These are phyloP conservation scores for Bergia puertoricense DNA, from an alignment of 92 coral and sea anemone species.

Conservation along the genomic window DNA sequence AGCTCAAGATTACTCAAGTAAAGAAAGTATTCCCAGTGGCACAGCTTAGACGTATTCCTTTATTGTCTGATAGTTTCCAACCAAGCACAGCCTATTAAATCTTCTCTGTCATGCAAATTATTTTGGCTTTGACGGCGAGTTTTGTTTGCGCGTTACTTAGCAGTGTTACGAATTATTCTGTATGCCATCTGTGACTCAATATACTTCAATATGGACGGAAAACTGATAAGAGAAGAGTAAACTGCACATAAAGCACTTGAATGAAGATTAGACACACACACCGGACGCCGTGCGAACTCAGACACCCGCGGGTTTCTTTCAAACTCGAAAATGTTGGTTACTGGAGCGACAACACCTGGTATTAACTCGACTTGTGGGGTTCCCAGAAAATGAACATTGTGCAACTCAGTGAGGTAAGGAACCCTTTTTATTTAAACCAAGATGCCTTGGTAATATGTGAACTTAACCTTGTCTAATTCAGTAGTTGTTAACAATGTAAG, in stretches of 20 bases:
- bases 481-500: neutral
- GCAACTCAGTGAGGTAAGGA: neutral
- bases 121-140: neutral
- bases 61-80: neutral
- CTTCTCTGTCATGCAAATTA: slow-evolving; percentile 22
- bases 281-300: neutral
- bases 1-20: neutral
- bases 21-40: neutral
- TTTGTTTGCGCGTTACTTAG: slow-evolving; percentile 28
- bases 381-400: neutral
- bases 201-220: neutral
- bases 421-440: neutral
- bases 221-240: neutral
- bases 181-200: slow-evolving; percentile 18
- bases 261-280: neutral
- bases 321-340: neutral
- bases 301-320: neutral
- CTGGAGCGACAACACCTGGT: neutral
- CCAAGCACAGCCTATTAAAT: neutral
- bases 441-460: neutral
- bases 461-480: neutral
- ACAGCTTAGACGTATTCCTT: neutral
- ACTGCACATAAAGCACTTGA: neutral
- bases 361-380: neutral
- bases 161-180: neutral